A percentile compares a stretch with the other conserved stretches of the same genome.
phyloP scores from a whole-genome alignment of 2,888 invertebrate species.

The Drosophila kanekoi region DNA sequence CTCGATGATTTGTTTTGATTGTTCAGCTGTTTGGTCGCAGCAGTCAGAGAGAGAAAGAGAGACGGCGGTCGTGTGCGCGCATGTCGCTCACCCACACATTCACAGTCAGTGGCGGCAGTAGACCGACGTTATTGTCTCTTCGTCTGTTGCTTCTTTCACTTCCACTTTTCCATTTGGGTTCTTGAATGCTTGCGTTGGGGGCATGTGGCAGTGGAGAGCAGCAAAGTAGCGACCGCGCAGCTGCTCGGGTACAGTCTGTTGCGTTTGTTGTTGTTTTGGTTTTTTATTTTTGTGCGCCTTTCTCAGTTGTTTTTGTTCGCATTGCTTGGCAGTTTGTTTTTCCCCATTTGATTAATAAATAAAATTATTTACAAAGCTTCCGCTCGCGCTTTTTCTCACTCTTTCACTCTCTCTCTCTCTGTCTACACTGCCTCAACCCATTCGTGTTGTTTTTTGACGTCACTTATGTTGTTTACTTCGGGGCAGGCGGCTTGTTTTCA shows the following conservation, averaged over 20 bases:
- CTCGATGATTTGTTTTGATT: constrained; percentile 67
- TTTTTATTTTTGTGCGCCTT: constrained; percentile 40
- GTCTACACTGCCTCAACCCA: constrained; percentile 18
- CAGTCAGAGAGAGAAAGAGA: constrained; percentile 17
- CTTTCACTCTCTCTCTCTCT: constrained; percentile 10
- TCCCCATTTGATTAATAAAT: constrained; percentile 72
- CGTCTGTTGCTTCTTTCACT: constrained; percentile 71
- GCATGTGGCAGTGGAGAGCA: constrained; percentile 17
- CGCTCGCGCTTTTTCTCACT: constrained; percentile 32
- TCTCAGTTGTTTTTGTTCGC: constrained; percentile 47
- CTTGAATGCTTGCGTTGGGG: constrained; percentile 40
- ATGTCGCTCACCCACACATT: constrained; percentile 45
- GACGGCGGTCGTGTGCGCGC: constrained; percentile 29
- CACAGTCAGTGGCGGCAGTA: constrained; percentile 16
- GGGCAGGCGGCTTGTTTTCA: constrained; percentile 62
- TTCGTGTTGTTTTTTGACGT: constrained; percentile 66
- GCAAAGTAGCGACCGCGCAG: constrained; percentile 28
- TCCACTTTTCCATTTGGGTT: constrained; percentile 65
- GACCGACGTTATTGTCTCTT: constrained; percentile 30
- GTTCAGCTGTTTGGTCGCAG: constrained; percentile 62
- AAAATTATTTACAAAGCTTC: constrained; percentile 66
- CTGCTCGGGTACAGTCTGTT: constrained; percentile 67
- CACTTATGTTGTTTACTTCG: constrained; percentile 81
- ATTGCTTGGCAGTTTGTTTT: constrained; percentile 56
- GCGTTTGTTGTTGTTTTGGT: constrained; percentile 63